Evolutionary conservation across 1,140 invertebrate species (phyloP).

Genomic region (Apis dorsata): DNA sequence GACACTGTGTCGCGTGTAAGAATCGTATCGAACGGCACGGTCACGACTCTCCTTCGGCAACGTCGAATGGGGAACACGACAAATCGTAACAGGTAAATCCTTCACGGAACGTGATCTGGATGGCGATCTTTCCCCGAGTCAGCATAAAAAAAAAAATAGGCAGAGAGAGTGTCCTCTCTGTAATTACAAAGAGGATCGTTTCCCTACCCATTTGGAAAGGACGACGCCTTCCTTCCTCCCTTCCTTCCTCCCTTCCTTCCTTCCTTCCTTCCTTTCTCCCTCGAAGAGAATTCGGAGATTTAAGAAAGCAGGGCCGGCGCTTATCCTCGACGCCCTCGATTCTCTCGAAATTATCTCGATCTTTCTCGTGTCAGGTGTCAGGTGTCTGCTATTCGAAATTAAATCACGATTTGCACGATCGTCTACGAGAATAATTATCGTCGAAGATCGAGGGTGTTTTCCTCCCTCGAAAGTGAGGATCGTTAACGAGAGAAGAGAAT

Average conservation of each 20-base stretch:
- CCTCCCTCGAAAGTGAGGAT: too few relatives aligned
- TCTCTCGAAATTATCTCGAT: slow-evolving; percentile 16
- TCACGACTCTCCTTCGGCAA: not conserved
- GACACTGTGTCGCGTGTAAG: not conserved
- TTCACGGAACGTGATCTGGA: not conserved
- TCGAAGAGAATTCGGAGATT: too few relatives aligned
- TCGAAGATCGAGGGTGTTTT: too few relatives aligned
- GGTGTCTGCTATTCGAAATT: too few relatives aligned
- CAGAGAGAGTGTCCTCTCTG: not conserved
- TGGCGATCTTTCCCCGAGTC: not conserved
- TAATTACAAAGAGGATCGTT: slow-evolving; percentile 47
- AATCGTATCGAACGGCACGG: not conserved
- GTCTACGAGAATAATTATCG: too few relatives aligned
- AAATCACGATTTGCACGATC: too few relatives aligned
- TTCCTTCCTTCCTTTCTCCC: too few relatives aligned
- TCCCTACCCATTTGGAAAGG: not conserved
- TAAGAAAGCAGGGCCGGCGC: not conserved
- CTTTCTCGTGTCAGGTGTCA: too few relatives aligned
- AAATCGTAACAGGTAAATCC: slow-evolving; percentile 7
- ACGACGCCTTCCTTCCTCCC: too few relatives aligned
- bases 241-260: too few relatives aligned
- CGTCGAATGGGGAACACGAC: too few relatives aligned
- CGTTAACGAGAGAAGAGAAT: too few relatives aligned
- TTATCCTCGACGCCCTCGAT: not conserved
- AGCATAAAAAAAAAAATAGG: not conserved